These are phyloP conservation scores for Drosophila gunungcola DNA, from an alignment of 1,140 invertebrate species.

Conservation along the genomic window DNA sequence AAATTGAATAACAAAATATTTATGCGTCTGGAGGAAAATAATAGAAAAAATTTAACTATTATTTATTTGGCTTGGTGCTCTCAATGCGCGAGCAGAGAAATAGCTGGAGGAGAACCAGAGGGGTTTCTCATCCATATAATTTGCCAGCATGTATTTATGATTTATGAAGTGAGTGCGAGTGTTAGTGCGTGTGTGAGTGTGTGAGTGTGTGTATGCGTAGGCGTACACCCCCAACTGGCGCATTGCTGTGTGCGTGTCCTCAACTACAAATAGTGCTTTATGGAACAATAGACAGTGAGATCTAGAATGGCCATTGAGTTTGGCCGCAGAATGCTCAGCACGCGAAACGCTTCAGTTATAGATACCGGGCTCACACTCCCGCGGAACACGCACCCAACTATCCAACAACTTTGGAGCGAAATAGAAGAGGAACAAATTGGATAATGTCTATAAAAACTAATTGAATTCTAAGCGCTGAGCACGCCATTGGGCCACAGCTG, in stretches of 20 bases:
- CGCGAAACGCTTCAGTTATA: slow-evolving; percentile 76
- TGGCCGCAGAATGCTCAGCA: slow-evolving; percentile 46
- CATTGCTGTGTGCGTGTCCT: slow-evolving; percentile 53
- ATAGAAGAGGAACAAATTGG: slow-evolving; percentile 69
- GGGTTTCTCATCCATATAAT: slow-evolving; percentile 70
- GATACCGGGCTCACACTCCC: slow-evolving; percentile 49
- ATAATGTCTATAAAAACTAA: slow-evolving; percentile 84
- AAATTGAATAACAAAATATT: slow-evolving; percentile 81
- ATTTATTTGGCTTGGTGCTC: slow-evolving; percentile 64
- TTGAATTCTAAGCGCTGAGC: slow-evolving; percentile 81
- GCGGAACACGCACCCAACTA: slow-evolving; percentile 58
- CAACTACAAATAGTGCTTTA: slow-evolving; percentile 67
- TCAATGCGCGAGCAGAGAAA: slow-evolving; percentile 36
- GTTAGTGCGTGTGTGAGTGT: slow-evolving; percentile 28
- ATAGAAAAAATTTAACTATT: slow-evolving; percentile 73
- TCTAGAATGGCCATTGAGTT: slow-evolving; percentile 58
- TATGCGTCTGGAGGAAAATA: slow-evolving; percentile 37
- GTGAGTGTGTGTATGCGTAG: slow-evolving; percentile 23
- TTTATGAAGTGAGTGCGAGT: slow-evolving; percentile 60
- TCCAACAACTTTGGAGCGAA: slow-evolving; percentile 1
- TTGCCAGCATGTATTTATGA: slow-evolving; percentile 79
- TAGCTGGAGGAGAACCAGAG: slow-evolving; percentile 26
- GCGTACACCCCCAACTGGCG: neutral
- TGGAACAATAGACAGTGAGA: slow-evolving; percentile 64
- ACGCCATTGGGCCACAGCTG: slow-evolving; percentile 68